phyloP scores from a whole-genome alignment of 2,113 vertebrate species.

The Petaurus breviceps region DNA sequence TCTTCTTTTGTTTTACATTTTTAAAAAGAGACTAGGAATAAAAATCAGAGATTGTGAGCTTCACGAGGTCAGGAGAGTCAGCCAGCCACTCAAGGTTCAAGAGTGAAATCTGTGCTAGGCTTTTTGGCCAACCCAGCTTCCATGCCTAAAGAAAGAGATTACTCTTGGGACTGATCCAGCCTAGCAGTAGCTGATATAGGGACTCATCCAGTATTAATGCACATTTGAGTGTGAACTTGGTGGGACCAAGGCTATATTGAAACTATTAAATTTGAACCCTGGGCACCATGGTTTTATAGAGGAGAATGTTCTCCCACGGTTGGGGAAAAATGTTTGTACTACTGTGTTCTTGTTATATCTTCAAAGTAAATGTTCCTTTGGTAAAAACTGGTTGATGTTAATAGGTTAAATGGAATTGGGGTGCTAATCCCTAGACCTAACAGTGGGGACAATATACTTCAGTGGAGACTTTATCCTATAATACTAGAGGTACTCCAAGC shows the following conservation, averaged over 20 bases:
- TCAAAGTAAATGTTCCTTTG: neutral
- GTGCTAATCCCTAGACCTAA: neutral
- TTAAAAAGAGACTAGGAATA: neutral
- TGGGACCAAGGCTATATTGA: neutral
- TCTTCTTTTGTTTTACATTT: neutral
- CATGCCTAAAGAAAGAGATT: neutral
- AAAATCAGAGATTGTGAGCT: neutral
- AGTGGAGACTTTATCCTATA: neutral
- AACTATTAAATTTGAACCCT: neutral
- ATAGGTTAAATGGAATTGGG: neutral
- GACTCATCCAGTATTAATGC: neutral
- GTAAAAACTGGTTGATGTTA: neutral
- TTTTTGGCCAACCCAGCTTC: neutral
- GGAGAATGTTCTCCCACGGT: neutral
- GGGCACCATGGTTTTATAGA: neutral
- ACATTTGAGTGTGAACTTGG: neutral
- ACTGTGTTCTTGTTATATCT: neutral
- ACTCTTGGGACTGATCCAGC: neutral
- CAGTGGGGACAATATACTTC: neutral
- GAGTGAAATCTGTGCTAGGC: neutral
- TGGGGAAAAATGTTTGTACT: neutral
- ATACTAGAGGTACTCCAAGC: neutral
- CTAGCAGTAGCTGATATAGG: neutral
- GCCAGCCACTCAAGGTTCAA: neutral
- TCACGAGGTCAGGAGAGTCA: neutral